Conservation (phyloP, 2,113 vertebrate genomes). For the Genyomyrus donnyi region DNA sequence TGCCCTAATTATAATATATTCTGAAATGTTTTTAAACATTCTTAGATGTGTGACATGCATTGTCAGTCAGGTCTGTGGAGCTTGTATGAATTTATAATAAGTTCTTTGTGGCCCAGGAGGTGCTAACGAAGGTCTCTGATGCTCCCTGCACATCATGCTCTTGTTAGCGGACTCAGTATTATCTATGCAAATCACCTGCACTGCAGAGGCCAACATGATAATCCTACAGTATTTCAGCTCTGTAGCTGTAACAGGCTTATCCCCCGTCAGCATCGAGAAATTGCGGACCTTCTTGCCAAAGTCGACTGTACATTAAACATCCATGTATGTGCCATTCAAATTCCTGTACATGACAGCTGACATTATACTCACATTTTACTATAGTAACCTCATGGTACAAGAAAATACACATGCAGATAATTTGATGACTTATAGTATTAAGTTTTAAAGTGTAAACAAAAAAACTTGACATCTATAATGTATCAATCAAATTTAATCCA, state of each 20-base stretch:
- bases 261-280: not conserved
- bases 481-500: not conserved
- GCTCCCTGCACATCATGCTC: not conserved
- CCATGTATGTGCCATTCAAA: not conserved
- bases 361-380: not conserved
- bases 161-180: slow-evolving; percentile 4
- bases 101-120: slow-evolving; percentile 4
- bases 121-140: not conserved
- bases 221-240: not conserved
- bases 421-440: not conserved
- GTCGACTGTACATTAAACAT: not conserved
- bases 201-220: not conserved
- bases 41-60: slow-evolving; percentile 10
- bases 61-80: not conserved
- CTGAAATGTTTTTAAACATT: slow-evolving; percentile 14
- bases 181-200: slow-evolving; percentile 14
- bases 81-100: slow-evolving; percentile 9
- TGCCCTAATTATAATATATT: not conserved
- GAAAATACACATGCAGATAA: not conserved
- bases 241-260: not conserved
- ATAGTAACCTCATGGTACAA: not conserved
- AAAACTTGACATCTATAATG: not conserved
- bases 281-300: not conserved
- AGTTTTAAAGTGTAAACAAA: not conserved
- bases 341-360: not conserved